Evolutionary conservation across 2,888 invertebrate genomes (phyloP).

Genomic region (Poecilus cupreus): DNA sequence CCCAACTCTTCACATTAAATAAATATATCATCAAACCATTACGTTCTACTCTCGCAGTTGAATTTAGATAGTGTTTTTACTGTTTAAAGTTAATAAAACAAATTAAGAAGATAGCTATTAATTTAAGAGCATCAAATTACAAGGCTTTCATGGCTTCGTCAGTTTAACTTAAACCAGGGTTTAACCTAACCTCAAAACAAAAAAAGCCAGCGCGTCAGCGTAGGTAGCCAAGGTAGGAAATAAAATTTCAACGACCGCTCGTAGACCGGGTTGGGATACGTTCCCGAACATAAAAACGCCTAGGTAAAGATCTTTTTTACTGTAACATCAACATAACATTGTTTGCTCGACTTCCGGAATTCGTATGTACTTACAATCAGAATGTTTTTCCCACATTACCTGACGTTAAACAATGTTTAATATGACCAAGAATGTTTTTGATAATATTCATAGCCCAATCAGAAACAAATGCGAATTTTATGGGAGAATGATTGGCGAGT

Average conservation of each 20-base stretch:
- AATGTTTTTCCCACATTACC: conserved; percentile 45
- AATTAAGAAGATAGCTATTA: neutral
- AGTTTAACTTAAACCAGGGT: neutral
- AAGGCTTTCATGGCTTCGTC: neutral
- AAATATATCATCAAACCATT: too few relatives aligned
- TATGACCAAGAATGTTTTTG: neutral
- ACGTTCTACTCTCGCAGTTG: too few relatives aligned
- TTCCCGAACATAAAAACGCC: conserved; percentile 35
- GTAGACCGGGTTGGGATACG: neutral
- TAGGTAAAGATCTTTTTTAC: conserved; percentile 47
- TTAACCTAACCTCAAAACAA: conserved; percentile 11
- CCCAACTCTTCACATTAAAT: too few relatives aligned
- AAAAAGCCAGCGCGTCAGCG: neutral
- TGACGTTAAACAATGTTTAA: conserved; percentile 21
- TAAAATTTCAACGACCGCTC: conserved; percentile 18
- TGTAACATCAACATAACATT: conserved; percentile 50
- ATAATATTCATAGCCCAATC: neutral
- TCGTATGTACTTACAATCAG: conserved; percentile 46
- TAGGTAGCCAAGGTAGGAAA: conserved; percentile 30
- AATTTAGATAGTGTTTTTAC: too few relatives aligned
- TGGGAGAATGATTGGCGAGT: conserved; percentile 7
- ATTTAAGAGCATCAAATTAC: conserved; percentile 4
- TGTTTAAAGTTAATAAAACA: too few relatives aligned
- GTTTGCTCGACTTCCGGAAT: conserved; percentile 50
- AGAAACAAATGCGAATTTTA: neutral